Base-by-base conservation (phyloP, 2,113 vertebrate genomes). In the Paracanthobrama guichenoti region DNA sequence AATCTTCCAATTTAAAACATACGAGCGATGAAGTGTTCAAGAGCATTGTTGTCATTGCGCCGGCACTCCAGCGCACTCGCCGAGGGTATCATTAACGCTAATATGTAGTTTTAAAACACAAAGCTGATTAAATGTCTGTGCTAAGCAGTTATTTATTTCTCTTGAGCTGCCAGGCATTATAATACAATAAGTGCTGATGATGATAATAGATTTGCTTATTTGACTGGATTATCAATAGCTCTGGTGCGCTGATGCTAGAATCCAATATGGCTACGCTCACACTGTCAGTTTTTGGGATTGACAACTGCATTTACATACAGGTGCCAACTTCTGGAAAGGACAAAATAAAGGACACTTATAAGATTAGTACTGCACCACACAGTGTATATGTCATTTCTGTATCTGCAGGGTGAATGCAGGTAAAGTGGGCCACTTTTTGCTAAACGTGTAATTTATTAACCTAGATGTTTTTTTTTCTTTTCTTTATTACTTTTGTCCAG, bases 1-100 rank as follows among this genome's bases (percentile, higher is more conserved):
- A 69, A 81, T 81, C 48, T 81, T 81, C 79, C 64, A 39, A 81
- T 81, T 71, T 69, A 81, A 71, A 81, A 71, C 64, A 71, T 55
- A 55, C 44, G 2, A 48, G 79, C 18, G 26, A 64, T 67, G 53
- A 80, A 80, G 24, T 20, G 78, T 22, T 31, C 28, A 6, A 60
- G 53, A 35, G 64, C 5, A 14, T 28, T 66, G 78, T 67, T 80
- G 78, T 80, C 50, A 66, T 50, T 66, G 44, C 60, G 18, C 76
- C 8, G 31, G 35, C 76, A 79, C 76, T 79, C n/a, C 18, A 60
- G 44, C 10, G 42, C 11, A 44, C 78, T 67, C 0, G 31, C 48
- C 8, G 66, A 81, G 64, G 64, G 20, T 81, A 81, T 81, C 79
- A 81, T 81, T 81, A 81, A 55, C 79, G 6, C 66, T 81, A 81